These are phyloP conservation scores for Brachypodius melanocephalos DNA, from an alignment of 2,113 vertebrate species.

Conservation along the genomic window DNA sequence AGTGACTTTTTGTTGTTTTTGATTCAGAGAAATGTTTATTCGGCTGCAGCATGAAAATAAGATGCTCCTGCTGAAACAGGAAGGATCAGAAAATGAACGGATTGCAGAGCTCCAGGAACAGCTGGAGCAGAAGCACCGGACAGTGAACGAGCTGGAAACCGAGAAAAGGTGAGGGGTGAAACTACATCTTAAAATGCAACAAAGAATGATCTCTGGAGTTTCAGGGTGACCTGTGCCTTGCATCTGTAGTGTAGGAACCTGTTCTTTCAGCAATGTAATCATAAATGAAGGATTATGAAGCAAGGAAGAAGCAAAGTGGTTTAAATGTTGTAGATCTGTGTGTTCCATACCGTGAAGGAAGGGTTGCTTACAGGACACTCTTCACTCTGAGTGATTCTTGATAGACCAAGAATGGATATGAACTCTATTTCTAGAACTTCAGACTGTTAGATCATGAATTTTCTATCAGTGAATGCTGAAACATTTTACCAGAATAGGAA, in stretches of 20 bases:
- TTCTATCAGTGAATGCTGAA: background rate
- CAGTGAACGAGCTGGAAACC: constrained; percentile 84
- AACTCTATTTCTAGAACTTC: background rate
- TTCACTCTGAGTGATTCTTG: background rate
- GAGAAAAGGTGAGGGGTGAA: constrained; percentile 80
- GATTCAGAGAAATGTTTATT: constrained; percentile 90
- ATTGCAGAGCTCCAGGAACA: constrained; percentile 83
- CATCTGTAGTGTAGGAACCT: background rate
- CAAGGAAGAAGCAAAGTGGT: background rate
- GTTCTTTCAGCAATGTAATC: background rate
- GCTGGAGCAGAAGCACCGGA: constrained; percentile 86
- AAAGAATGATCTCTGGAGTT: background rate
- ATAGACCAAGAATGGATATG: background rate
- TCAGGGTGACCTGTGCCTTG: background rate
- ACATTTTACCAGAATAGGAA: background rate
- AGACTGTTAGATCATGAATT: background rate
- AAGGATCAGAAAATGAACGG: constrained; percentile 86
- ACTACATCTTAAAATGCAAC: background rate
- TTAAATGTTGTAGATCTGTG: background rate
- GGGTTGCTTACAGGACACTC: background rate
- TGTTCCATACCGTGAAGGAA: background rate
- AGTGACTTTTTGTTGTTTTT: background rate
- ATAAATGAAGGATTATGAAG: background rate
- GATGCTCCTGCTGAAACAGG: constrained; percentile 91
- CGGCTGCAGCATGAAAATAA: constrained; percentile 94